Evolutionary conservation across 2,797 vertebrate species (phyloP).

Genomic region (Brachymystax lenok): DNA sequence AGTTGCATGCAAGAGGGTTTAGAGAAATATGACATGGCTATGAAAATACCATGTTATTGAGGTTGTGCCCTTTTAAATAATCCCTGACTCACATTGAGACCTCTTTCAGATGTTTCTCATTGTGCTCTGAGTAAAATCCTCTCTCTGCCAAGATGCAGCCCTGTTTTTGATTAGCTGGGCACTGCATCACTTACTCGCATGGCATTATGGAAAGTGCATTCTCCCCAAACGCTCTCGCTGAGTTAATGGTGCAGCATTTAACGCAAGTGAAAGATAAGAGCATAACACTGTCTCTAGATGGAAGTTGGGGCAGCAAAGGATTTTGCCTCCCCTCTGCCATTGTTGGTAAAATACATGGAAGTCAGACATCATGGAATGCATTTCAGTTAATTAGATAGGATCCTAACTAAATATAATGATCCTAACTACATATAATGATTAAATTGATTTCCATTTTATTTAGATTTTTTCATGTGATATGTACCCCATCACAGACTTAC

Average conservation of each 20-base stretch:
- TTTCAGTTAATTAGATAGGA: too few species aligned
- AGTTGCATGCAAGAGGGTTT: background rate
- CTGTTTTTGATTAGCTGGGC: constrained; percentile 57
- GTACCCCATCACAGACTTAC: too few species aligned
- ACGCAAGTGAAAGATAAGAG: constrained; percentile 17
- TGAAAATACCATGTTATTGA: constrained; percentile 34
- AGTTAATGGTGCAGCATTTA: constrained; percentile 3
- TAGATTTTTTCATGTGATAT: too few species aligned
- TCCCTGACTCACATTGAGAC: constrained; percentile 36
- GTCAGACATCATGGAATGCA: background rate
- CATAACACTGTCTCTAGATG: constrained; percentile 4
- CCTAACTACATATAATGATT: background rate
- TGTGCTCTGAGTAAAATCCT: constrained; percentile 26
- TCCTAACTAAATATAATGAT: background rate
- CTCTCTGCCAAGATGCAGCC: constrained; percentile 52
- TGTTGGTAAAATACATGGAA: constrained; percentile 4
- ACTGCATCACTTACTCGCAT: constrained; percentile 43
- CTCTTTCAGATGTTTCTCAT: constrained; percentile 55
- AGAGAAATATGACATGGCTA: constrained; percentile 18
- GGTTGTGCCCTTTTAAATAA: constrained; percentile 26
- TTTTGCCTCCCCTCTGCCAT: background rate
- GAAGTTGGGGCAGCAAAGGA: background rate
- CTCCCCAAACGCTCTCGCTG: constrained; percentile 26
- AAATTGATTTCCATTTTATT: too few species aligned
- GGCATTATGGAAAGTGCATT: constrained; percentile 33